Evolutionary conservation across 2,113 vertebrate genomes (phyloP).

Genomic region (Uropsilus gracilis): DNA sequence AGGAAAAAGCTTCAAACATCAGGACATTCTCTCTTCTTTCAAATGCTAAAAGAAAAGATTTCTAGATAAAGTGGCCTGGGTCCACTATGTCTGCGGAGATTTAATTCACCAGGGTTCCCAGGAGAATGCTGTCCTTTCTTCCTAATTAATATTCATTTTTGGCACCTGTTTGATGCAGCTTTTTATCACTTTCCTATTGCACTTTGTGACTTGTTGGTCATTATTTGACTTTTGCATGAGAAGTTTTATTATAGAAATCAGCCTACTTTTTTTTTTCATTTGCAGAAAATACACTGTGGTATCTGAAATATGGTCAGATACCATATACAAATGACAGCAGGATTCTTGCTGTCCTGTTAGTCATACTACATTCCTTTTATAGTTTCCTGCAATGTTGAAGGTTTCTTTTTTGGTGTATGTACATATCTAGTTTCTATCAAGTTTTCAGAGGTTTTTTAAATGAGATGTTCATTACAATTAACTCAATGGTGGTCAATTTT

Average conservation of each 20-base stretch:
- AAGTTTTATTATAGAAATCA: slow-evolving; percentile 88
- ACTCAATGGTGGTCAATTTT: slow-evolving; percentile 84
- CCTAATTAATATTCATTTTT: slow-evolving; percentile 86
- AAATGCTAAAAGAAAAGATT: slow-evolving; percentile 58
- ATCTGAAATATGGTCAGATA: slow-evolving; percentile 83
- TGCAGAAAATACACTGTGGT: slow-evolving; percentile 85
- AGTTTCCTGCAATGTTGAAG: slow-evolving; percentile 86
- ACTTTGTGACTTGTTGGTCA: slow-evolving; percentile 89
- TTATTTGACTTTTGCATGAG: slow-evolving; percentile 88
- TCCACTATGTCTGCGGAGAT: slow-evolving; percentile 59
- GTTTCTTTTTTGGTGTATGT: slow-evolving; percentile 78
- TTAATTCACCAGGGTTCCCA: slow-evolving; percentile 61
- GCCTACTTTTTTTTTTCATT: slow-evolving; percentile 89
- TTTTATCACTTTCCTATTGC: slow-evolving; percentile 86
- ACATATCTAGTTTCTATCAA: slow-evolving; percentile 86
- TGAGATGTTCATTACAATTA: slow-evolving; percentile 82
- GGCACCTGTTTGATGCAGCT: slow-evolving; percentile 83
- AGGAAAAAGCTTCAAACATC: slow-evolving; percentile 1
- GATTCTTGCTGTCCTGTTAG: slow-evolving; percentile 82
- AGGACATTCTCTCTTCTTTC: slow-evolving; percentile 23
- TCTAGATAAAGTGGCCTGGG: slow-evolving; percentile 58
- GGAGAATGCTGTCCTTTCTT: slow-evolving; percentile 68
- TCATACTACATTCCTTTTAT: slow-evolving; percentile 82
- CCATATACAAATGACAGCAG: slow-evolving; percentile 80
- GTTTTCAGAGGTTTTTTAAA: slow-evolving; percentile 85